These are phyloP conservation scores for Diglossa brunneiventris DNA, from an alignment of 2,113 vertebrate genomes.

Conservation along the genomic window DNA sequence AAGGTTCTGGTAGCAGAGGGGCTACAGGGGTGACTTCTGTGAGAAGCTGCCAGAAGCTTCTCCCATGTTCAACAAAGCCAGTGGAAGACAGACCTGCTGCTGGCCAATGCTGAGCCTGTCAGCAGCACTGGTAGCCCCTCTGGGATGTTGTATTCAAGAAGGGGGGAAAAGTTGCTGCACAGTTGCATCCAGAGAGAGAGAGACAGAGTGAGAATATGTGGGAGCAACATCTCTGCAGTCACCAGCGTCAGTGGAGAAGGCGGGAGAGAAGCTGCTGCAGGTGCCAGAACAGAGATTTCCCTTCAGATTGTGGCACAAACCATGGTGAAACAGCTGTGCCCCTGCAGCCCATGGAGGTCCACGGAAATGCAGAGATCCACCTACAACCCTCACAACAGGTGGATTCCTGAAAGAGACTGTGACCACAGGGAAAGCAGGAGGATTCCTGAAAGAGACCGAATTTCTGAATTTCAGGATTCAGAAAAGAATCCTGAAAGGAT, in stretches of 20 bases:
- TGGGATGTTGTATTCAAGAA: background rate
- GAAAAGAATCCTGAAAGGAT: too few species aligned
- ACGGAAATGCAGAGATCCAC: background rate
- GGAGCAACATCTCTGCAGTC: background rate
- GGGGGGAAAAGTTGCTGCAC: background rate
- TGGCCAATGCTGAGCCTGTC: background rate
- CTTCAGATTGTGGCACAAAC: background rate
- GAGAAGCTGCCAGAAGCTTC: background rate
- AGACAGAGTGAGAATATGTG: background rate
- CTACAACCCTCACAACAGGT: background rate
- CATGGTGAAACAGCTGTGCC: background rate
- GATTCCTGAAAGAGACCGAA: background rate
- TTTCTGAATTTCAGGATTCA: too few species aligned
- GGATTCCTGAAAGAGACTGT: background rate
- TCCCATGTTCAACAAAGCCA: background rate
- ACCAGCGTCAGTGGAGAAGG: background rate
- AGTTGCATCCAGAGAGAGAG: background rate
- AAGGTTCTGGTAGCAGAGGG: background rate
- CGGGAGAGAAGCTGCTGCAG: background rate
- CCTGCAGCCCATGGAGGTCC: background rate
- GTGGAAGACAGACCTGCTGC: accelerated
- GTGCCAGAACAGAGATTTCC: background rate
- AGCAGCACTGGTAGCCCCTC: background rate
- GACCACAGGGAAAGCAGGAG: background rate
- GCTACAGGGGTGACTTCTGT: background rate